Percentiles rank a stretch among this genome's conserved stretches.
Conservation (phyloP, 2,113 vertebrate species). For the Melanostigma gelatinosum region DNA sequence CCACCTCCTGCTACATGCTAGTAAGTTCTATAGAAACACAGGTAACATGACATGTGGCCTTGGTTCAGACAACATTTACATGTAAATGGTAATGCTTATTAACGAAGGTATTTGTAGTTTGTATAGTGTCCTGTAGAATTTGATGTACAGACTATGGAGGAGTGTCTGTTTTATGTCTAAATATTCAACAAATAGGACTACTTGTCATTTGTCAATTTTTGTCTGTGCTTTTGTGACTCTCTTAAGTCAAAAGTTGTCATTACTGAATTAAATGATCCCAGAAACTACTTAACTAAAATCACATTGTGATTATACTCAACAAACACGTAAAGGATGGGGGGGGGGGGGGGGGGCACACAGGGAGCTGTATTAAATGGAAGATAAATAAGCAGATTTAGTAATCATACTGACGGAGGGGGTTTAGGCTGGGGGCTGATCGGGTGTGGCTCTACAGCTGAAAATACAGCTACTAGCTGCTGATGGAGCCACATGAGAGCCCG, state of each 20-base stretch:
- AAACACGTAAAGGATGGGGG: not conserved
- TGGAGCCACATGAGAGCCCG: not conserved
- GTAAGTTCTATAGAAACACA: slow-evolving; percentile 1
- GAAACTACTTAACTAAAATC: not conserved
- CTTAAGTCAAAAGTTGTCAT: not conserved
- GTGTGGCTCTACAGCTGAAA: slow-evolving; percentile 45
- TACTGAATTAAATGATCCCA: not conserved
- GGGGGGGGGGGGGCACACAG: not conserved
- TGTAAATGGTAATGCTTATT: not conserved
- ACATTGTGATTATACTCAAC: not conserved
- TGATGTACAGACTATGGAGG: not conserved
- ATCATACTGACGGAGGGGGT: slow-evolving; percentile 13
- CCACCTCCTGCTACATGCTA: slow-evolving; percentile 30
- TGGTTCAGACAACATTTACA: not conserved
- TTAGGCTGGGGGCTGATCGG: slow-evolving; percentile 3
- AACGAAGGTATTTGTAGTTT: not conserved
- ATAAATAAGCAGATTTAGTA: slow-evolving; percentile 22
- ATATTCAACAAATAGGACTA: not conserved
- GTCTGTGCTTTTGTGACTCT: not conserved
- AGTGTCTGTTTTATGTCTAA: not conserved
- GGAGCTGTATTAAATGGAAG: slow-evolving; percentile 37
- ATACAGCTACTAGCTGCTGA: slow-evolving; percentile 17
- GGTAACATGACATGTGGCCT: slow-evolving; percentile 3
- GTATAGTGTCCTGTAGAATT: not conserved
- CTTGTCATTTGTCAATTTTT: not conserved